Evolutionary conservation across 2,113 vertebrate species (phyloP).

Genomic region (Ciconia maguari): DNA sequence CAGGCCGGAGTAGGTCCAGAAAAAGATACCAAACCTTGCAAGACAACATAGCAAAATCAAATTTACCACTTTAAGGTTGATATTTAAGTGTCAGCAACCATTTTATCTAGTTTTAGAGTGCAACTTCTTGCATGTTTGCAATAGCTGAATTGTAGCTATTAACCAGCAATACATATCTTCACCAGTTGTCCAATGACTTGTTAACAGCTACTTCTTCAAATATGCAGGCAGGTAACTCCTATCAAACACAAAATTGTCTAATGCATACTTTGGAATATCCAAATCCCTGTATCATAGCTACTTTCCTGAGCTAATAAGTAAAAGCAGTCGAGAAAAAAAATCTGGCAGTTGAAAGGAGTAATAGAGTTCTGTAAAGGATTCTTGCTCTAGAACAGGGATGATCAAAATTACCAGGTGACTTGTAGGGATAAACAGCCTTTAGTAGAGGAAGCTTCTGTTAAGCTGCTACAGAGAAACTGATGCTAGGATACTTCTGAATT

Average conservation of each 20-base stretch:
- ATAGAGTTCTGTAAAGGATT: not conserved
- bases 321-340: not conserved
- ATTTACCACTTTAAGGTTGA: not conserved
- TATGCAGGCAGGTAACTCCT: not conserved
- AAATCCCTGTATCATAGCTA: rapidly evolving
- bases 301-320: not conserved
- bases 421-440: not conserved
- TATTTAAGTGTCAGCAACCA: not conserved
- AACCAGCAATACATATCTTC: not conserved
- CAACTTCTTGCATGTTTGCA: not conserved
- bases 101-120: not conserved
- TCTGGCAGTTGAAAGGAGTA: not conserved
- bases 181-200: not conserved
- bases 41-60: not conserved
- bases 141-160: not conserved
- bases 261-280: not conserved
- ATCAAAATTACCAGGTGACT: not conserved
- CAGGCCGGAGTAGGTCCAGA: not conserved
- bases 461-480: not conserved
- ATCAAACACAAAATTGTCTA: not conserved
- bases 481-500: not conserved
- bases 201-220: not conserved
- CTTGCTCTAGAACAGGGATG: not conserved
- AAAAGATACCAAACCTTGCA: not conserved
- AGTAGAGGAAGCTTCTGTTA: not conserved